Evolutionary conservation across 2,888 invertebrate species (phyloP), one percentile per base, ranked within the genome.

Genomic region (Cecidostiba fungosa): DNA sequence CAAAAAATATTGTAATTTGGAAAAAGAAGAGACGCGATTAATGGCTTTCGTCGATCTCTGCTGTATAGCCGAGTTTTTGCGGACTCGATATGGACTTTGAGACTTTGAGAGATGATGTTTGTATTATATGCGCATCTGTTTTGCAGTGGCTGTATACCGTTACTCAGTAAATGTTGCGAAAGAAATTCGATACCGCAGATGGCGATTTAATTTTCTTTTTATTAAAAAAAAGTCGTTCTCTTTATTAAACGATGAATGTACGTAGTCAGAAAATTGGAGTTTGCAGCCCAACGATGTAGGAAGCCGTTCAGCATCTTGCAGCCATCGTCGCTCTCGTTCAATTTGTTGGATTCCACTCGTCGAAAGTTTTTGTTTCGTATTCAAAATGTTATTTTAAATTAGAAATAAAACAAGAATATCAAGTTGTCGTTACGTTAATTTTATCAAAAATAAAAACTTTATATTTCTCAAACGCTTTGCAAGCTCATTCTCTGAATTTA

Each of bases 1-100:
- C n/a, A 82, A 77, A 69, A 69, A 77, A 72, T 83, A 83, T 73
- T 69, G 23, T 19, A 70, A 59, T 70, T 82, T 82, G 6, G 6
- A 43, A 77, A 14, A 73, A 36, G 12, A 59, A 10, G 23, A 59
- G 59, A 10, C 23, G 43, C 43, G 23, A 59, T 59, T 59, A 3
- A 59, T 59, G 10, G 23, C 59, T 23, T 59, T 59, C 8, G 23
- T 8, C 54, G 19, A 0, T 4, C 54, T n/a, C 3, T 1, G 54
- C 54, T 19, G 54, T n/a, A 1, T 1, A 54, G 47, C 47, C n/a
- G 54, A n/a, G 6, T 23, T 23, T 59, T 59, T 23, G 23, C 59
- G 3, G 23, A 6, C n/a, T 23, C 16, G 19, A 4, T n/a, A n/a
- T 50, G n/a, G 59, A 59, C 23, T 59, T 59, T 59, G 59, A n/a